Percentiles rank a stretch among this genome's conserved stretches.
phyloP scores from a whole-genome alignment of 2,888 invertebrate genomes.

The Theretra japonica region DNA sequence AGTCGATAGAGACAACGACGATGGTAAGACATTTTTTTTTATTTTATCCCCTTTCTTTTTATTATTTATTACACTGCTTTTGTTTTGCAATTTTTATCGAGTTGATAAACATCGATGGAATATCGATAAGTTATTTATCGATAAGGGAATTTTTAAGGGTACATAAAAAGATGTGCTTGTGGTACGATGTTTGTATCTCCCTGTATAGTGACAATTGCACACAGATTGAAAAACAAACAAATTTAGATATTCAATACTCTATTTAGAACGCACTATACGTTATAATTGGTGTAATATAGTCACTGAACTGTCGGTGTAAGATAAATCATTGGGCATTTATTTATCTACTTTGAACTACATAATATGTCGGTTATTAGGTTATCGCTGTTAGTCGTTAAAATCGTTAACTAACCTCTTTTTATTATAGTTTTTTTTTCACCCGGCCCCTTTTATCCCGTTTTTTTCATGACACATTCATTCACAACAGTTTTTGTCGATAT shows the following conservation, averaged over 20 bases:
- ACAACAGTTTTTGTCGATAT: slow-evolving; percentile 10
- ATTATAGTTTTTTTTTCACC: background rate
- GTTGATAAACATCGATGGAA: background rate
- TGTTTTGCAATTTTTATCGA: background rate
- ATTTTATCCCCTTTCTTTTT: slow-evolving; percentile 34
- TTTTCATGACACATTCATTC: slow-evolving; percentile 33
- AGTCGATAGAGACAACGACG: slow-evolving; percentile 79
- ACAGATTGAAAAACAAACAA: too few relatives aligned
- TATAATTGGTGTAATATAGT: background rate
- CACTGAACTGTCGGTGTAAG: too few relatives aligned
- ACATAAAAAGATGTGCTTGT: too few relatives aligned
- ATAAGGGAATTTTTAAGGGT: background rate
- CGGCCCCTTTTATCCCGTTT: slow-evolving; percentile 37
- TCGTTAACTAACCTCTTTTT: slow-evolving; percentile 33
- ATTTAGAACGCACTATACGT: background rate
- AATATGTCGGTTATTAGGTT: background rate
- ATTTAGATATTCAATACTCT: too few relatives aligned
- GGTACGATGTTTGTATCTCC: too few relatives aligned
- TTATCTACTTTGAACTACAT: background rate
- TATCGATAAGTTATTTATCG: slow-evolving; percentile 7
- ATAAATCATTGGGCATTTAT: background rate
- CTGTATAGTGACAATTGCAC: too few relatives aligned
- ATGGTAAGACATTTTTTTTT: slow-evolving; percentile 66
- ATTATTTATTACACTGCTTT: slow-evolving; percentile 24
- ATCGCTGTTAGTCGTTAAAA: slow-evolving; percentile 30